phyloP scores from a whole-genome alignment of 2,113 vertebrate species.

The Tapirus terrestris region DNA sequence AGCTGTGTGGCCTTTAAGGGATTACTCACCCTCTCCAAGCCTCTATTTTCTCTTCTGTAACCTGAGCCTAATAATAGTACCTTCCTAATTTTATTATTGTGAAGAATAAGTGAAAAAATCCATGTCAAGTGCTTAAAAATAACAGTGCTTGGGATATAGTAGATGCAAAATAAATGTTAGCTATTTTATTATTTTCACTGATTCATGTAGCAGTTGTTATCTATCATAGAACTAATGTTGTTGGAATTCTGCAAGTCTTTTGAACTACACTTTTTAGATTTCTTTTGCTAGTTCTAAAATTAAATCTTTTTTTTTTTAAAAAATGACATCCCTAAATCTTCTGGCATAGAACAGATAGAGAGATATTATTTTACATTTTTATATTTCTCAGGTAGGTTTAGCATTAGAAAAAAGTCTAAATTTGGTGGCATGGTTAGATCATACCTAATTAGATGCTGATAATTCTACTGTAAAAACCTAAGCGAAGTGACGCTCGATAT shows the following conservation, averaged over 20 bases:
- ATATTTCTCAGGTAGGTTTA: neutral
- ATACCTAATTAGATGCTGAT: neutral
- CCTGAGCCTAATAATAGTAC: neutral
- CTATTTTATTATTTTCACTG: neutral
- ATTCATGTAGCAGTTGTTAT: neutral
- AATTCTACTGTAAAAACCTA: neutral
- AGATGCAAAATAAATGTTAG: neutral
- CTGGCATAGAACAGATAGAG: neutral
- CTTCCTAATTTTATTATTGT: neutral
- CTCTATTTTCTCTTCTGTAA: neutral
- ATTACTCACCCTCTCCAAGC: neutral
- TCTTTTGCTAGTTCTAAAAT: conserved; percentile 16
- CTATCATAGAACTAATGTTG: neutral
- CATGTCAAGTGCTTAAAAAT: neutral
- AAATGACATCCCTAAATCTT: neutral
- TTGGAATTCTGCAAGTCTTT: neutral
- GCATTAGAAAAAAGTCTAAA: neutral
- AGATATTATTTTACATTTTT: neutral
- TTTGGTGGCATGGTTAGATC: neutral
- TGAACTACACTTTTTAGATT: neutral
- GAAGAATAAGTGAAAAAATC: neutral
- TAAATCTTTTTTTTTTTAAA: neutral
- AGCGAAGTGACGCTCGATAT: rapidly evolving
- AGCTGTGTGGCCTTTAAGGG: neutral
- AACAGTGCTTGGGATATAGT: neutral